Percentiles rank a stretch among this genome's conserved stretches.
These are phyloP conservation scores for Bibio marci DNA, from an alignment of 2,888 invertebrate genomes.

Conservation along the genomic window DNA sequence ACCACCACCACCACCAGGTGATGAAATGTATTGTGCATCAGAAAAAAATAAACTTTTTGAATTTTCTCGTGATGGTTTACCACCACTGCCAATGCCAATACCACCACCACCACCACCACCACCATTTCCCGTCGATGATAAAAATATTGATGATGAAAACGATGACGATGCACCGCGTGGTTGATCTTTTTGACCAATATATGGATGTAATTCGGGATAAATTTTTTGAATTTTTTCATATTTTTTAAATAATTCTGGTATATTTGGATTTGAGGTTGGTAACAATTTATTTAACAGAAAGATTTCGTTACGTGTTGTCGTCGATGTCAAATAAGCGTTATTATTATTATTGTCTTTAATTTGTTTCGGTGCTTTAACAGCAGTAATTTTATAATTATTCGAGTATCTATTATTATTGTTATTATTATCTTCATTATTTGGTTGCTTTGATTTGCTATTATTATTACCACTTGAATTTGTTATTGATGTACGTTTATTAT, in stretches of 20 bases:
- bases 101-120: slow-evolving; percentile 12
- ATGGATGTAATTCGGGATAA: slow-evolving; percentile 49
- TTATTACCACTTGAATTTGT: no score
- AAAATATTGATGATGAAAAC: slow-evolving; percentile 10
- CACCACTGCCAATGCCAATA: slow-evolving; percentile 14
- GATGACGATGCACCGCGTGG: slow-evolving; percentile 11
- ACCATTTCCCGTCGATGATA: slow-evolving; percentile 14
- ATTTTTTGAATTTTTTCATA: slow-evolving; percentile 62
- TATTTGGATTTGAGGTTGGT: slow-evolving; percentile 30
- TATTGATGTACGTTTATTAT: no score
- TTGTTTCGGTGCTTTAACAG: slow-evolving; percentile 28
- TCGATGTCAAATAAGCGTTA: not conserved
- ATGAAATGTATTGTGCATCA: not conserved
- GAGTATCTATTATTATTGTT: no score
- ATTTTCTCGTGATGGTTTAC: slow-evolving; percentile 25
- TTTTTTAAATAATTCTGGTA: slow-evolving; percentile 53
- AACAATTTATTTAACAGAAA: not conserved
- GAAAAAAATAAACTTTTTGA: slow-evolving; percentile 20
- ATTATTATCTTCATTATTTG: no score
- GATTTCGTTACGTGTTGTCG: slow-evolving; percentile 7
- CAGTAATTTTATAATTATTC: no score
- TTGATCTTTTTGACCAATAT: slow-evolving; percentile 21
- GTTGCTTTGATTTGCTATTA: no score
- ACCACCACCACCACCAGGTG: not conserved
- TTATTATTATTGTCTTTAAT: not conserved